phyloP scores from a whole-genome alignment of 2,888 invertebrate species.

The Amblyjoppa proteus region DNA sequence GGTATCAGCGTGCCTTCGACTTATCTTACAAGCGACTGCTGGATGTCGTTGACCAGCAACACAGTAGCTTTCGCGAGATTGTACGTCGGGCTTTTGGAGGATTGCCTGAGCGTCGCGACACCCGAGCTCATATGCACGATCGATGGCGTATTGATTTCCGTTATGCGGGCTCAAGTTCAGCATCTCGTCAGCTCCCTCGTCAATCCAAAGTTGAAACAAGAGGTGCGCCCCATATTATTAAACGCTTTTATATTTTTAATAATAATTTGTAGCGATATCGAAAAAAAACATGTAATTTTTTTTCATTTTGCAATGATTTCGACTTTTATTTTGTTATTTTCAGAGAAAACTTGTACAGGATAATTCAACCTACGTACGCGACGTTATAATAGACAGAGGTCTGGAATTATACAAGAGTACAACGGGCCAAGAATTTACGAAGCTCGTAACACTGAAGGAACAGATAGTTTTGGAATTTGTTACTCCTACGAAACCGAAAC shows the following conservation, averaged over 20 bases:
- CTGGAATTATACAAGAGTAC: slow-evolving; percentile 82
- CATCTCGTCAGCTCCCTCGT: slow-evolving; percentile 87
- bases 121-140: slow-evolving; percentile 91
- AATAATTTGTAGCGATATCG: neutral
- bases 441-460: slow-evolving; percentile 83
- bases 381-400: slow-evolving; percentile 85
- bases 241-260: neutral
- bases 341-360: slow-evolving; percentile 90
- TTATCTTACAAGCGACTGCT: slow-evolving; percentile 87
- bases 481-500: slow-evolving; percentile 85
- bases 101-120: slow-evolving; percentile 91
- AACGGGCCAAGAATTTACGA: slow-evolving; percentile 79
- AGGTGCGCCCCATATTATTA: slow-evolving; percentile 83
- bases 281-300: neutral
- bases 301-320: neutral
- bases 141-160: slow-evolving; percentile 90
- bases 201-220: slow-evolving; percentile 86
- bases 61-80: slow-evolving; percentile 93
- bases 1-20: slow-evolving; percentile 77
- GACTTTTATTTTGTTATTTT: slow-evolving; percentile 78
- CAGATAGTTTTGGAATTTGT: slow-evolving; percentile 88
- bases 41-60: slow-evolving; percentile 92
- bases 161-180: slow-evolving; percentile 91
- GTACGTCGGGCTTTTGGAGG: slow-evolving; percentile 90
- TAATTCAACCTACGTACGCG: slow-evolving; percentile 89